Evolutionary conservation across 2,797 vertebrate species (phyloP).

Genomic region (Coracias cyanogaster): DNA sequence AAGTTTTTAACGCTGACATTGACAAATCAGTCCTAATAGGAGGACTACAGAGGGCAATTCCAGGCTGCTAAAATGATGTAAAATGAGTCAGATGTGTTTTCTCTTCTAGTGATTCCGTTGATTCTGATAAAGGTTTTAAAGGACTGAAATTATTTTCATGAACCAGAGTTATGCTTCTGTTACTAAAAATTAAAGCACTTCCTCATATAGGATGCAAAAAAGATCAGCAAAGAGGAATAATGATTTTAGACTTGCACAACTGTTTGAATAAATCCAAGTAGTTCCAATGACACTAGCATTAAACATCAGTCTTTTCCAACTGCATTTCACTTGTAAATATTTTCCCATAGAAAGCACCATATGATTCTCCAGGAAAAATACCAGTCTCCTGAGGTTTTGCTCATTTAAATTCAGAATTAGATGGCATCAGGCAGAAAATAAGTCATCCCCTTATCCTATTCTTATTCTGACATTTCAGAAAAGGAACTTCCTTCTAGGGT

Average conservation of each 20-base stretch:
- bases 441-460: conserved; percentile 24
- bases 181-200: neutral
- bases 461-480: conserved; percentile 63
- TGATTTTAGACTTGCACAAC: neutral
- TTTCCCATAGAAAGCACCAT: conserved; percentile 3
- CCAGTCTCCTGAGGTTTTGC: conserved; percentile 46
- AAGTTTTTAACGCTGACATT: neutral
- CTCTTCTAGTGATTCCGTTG: neutral
- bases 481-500: conserved; percentile 29
- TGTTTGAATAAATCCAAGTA: neutral
- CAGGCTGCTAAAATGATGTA: neutral
- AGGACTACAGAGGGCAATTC: neutral
- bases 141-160: neutral
- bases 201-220: neutral
- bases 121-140: neutral
- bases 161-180: neutral
- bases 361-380: conserved; percentile 57
- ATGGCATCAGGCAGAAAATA: conserved; percentile 58
- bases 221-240: neutral
- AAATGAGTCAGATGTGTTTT: neutral
- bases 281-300: conserved; percentile 1
- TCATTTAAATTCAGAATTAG: conserved; percentile 59
- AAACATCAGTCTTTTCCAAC: conserved; percentile 31
- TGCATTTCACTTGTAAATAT: conserved; percentile 48
- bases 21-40: neutral